phyloP scores from a whole-genome alignment of 64 coral and sea anemone species.

The Actinia tenebrosa region DNA sequence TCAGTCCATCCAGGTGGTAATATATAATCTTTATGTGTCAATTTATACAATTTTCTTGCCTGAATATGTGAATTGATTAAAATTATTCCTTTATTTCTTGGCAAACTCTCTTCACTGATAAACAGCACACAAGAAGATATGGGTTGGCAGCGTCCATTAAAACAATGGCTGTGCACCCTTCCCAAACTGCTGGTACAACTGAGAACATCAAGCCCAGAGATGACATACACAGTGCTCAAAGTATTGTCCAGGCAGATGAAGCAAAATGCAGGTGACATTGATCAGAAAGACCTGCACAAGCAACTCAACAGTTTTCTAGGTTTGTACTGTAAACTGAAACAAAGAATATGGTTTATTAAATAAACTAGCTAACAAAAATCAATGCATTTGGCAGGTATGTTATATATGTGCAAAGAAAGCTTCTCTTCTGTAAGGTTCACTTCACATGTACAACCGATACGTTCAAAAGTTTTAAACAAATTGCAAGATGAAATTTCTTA shows the following conservation, averaged over 20 bases:
- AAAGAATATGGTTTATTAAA: no score
- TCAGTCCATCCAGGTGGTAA: background rate
- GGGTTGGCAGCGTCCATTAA: background rate
- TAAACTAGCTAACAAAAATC: no score
- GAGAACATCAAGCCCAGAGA: slow-evolving; percentile 30
- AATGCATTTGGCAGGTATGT: no score
- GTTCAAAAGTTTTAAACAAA: no score
- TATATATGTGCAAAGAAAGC: no score
- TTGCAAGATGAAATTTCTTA: no score
- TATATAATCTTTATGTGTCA: no score
- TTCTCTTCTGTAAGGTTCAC: no score
- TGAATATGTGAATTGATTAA: no score
- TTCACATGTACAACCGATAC: no score
- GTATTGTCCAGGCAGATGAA: slow-evolving; percentile 44
- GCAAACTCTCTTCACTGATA: background rate
- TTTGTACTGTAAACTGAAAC: slow-evolving; percentile 2
- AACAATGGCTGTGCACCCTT: slow-evolving; percentile 58
- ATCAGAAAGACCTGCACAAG: background rate
- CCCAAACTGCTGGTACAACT: slow-evolving; percentile 54
- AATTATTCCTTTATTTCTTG: background rate
- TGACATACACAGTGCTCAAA: slow-evolving; percentile 43
- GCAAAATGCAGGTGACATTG: slow-evolving; percentile 6
- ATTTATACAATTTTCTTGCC: no score
- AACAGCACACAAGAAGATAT: background rate
- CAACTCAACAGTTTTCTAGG: slow-evolving; percentile 44